phyloP scores from a whole-genome alignment of 2,113 vertebrate genomes.

The Entelurus aequoreus region DNA sequence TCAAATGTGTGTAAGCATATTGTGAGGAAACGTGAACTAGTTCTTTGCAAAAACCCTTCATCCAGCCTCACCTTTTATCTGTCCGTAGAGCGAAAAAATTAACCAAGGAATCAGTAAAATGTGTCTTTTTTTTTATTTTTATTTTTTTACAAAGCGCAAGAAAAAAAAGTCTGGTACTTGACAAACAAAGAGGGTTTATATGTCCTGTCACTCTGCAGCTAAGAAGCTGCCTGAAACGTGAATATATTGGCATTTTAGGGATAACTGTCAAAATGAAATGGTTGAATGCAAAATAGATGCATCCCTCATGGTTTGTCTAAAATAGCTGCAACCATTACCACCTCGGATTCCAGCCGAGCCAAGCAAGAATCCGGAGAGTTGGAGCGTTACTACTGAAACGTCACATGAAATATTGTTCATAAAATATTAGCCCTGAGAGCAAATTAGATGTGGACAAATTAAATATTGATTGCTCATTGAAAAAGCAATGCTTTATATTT shows the following conservation, averaged over 20 bases:
- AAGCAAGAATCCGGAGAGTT: constrained; percentile 57
- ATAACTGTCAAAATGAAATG: constrained; percentile 57
- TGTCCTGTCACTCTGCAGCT: constrained; percentile 25
- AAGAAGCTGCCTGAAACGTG: constrained; percentile 38
- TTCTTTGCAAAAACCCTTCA: not conserved
- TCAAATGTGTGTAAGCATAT: constrained; percentile 20
- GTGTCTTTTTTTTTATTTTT: not conserved
- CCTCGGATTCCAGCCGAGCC: constrained; percentile 31
- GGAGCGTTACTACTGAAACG: constrained; percentile 47
- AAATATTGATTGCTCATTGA: constrained; percentile 62
- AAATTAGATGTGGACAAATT: constrained; percentile 56
- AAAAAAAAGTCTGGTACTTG: constrained; percentile 4
- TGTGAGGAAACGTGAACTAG: constrained; percentile 7
- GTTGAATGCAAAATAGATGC: constrained; percentile 66
- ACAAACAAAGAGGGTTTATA: constrained; percentile 25
- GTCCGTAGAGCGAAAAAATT: not conserved
- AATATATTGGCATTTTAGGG: constrained; percentile 54
- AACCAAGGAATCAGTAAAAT: not conserved
- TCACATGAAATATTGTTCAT: constrained; percentile 52
- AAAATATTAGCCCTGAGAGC: constrained; percentile 52
- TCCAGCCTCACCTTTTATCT: not conserved
- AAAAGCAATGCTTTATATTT: constrained; percentile 40
- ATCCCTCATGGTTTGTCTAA: constrained; percentile 65
- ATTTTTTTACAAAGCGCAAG: not conserved
- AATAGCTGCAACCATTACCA: constrained; percentile 61